Evolutionary conservation across 2,888 invertebrate species (phyloP), one percentile per base, ranked within the genome.

Genomic region (Halictus ligatus): DNA sequence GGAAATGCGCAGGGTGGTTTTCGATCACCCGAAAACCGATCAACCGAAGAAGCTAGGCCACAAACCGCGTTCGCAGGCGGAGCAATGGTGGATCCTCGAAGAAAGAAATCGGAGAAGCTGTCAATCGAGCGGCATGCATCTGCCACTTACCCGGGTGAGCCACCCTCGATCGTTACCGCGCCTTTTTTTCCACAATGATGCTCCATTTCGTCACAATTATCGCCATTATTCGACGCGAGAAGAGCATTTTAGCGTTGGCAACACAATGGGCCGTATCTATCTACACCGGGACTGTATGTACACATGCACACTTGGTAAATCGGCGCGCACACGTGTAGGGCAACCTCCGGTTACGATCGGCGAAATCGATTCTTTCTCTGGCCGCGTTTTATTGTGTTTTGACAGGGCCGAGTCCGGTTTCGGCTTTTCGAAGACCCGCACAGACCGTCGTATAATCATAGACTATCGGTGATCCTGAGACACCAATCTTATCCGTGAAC

Each of bases 161-260:
- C 91, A 90, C 92, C 93, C 93, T 93, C 93, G 91, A 92, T 92
- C 90, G 93, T 92, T 92, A 92, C 92, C 89, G 86, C 92, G 92
- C 92, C 91, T 91, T 92, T 92, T 92, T 92, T 90, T 88, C 91
- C 91, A 94, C 94, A 94, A 94, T 94, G 93, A 94, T 93, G 92
- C 93, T 94, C 94, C 94, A 94, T 94, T 94, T 94, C 93, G 94
- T 93, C 91, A 94, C 94, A 94, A 94, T 94, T 94, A 94, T 94
- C 94, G 93, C 93, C 92, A 94, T 94, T 94, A 94, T 94, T 92
- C 92, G 91, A 80, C 85, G 88, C 89, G 89, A 91, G 92, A 89
- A 91, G 92, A 93, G 91, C 93, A 91, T 93, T 94, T 94, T 93
- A 94, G 92, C 90, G 89, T 81, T 89, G 86, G 89, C 84, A 81